Base-by-base conservation (phyloP, 2,888 invertebrate genomes). In the Eledona agricola region DNA sequence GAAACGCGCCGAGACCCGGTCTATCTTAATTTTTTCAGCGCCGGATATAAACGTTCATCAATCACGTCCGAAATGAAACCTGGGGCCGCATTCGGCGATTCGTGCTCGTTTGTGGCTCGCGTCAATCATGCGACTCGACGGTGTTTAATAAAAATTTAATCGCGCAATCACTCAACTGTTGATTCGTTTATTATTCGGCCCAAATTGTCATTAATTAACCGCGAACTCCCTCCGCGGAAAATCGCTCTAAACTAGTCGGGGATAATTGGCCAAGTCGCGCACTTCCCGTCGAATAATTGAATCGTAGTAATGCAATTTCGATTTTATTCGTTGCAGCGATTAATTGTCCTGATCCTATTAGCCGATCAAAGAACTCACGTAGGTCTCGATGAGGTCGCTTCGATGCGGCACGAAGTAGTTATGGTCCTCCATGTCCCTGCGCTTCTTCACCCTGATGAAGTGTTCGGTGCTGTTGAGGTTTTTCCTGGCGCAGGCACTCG, bases 321-420 rank as follows among this genome's bases (percentile, higher is more conserved):
- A n/a, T 2, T 17, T 2, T 16, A 28, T 11, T 17, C 10, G 19
- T n/a, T n/a, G 11, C 20, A 3, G 35, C 20, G 31, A 31, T 31
- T 34, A 25, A 34, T 25, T 34, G 19, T 45, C 12, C 13, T 15
- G 9, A n/a, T 23, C 26, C 15, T 15, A 12, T 40, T 17, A 26
- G 17, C 16, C 12, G 22, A 15, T 5, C 13, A n/a, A 29, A 25
- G 28, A 58, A 85, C 92, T 89, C 79, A 96, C 95, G 77, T 95
- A 94, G 75, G 93, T 94, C 78, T 96, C 96, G 70, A 97, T 93
- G 72, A 91, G 86, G 79, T 96, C 95, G 72, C 90, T 90, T 69
- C 94, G 87, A 76, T 95, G 94, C 54, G 96, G 96, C 71, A 96
- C 95, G 79, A 94, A 94, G 79, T 94, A 96, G 79, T 94, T 94